Percentiles rank a stretch among this genome's conserved stretches.
phyloP scores from a whole-genome alignment of 2,113 vertebrate genomes.

The Melanerpes formicivorus region DNA sequence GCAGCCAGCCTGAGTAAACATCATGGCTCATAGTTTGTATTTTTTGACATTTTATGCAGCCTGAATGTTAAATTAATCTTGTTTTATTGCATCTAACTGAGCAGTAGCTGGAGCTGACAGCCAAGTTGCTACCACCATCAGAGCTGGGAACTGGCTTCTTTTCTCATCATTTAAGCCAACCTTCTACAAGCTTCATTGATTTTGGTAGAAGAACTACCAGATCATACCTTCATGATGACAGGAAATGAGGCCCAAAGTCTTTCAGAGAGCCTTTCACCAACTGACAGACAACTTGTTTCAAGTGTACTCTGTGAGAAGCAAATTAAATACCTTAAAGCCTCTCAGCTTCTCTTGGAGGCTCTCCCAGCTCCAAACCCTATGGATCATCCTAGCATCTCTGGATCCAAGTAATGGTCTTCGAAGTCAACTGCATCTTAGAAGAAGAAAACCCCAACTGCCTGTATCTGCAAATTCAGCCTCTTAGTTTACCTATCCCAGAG shows the following conservation, averaged over 20 bases:
- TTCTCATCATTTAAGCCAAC: constrained; percentile 50
- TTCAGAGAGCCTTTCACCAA: background rate
- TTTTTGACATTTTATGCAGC: constrained; percentile 46
- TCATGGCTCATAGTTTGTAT: constrained; percentile 32
- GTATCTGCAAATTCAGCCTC: background rate
- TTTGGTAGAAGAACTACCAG: constrained; percentile 13
- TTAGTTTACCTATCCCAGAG: background rate
- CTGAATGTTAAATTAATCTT: constrained; percentile 57
- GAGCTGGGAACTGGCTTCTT: constrained; percentile 33
- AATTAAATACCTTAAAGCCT: background rate
- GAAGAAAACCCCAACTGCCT: background rate
- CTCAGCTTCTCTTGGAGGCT: background rate
- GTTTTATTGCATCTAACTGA: constrained; percentile 48
- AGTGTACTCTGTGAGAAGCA: background rate
- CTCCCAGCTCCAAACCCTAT: background rate
- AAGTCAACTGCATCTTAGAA: background rate
- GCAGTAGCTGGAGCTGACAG: constrained; percentile 57
- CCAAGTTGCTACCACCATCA: constrained; percentile 57
- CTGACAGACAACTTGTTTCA: background rate
- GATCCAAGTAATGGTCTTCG: background rate
- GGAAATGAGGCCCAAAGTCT: constrained; percentile 6
- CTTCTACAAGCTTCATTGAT: constrained; percentile 28
- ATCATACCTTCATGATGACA: constrained; percentile 8
- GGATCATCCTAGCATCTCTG: background rate
- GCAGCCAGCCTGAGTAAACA: constrained; percentile 41